Conservation (phyloP, 2,113 vertebrate genomes). For the Tautogolabrus adspersus region DNA sequence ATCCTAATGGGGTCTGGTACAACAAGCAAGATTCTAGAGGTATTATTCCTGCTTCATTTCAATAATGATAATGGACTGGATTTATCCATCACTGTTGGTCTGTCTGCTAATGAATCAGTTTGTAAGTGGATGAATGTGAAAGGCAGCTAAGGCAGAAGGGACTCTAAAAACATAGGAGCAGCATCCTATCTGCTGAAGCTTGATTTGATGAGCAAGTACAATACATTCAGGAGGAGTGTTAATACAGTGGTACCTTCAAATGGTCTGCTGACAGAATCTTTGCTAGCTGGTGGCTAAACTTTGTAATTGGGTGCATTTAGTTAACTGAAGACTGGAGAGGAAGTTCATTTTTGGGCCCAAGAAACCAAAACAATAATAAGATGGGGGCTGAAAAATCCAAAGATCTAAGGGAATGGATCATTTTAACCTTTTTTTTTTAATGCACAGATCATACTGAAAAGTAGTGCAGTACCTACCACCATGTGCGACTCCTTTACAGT, state of each 20-base stretch:
- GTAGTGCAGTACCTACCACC: too few relatives aligned
- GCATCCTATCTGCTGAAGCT: neutral
- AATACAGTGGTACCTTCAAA: neutral
- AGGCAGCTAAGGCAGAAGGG: conserved; percentile 13
- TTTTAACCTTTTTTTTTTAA: too few relatives aligned
- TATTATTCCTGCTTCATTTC: conserved; percentile 29
- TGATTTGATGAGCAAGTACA: neutral
- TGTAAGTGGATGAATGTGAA: conserved; percentile 26
- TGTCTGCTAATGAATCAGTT: conserved; percentile 48
- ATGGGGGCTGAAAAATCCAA: too few relatives aligned
- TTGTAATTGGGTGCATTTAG: too few relatives aligned
- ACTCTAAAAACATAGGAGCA: neutral
- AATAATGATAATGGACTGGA: conserved; percentile 67
- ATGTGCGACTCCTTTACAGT: too few relatives aligned
- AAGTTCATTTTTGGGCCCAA: too few relatives aligned
- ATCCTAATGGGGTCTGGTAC: conserved; percentile 10
- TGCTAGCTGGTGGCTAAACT: too few relatives aligned
- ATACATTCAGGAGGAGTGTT: neutral
- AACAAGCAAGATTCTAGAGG: conserved; percentile 25
- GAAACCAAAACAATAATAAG: too few relatives aligned
- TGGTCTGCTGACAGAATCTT: too few relatives aligned
- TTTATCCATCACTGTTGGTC: conserved; percentile 45
- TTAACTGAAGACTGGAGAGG: too few relatives aligned
- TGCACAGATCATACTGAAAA: too few relatives aligned
- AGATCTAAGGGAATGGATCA: too few relatives aligned